Evolutionary conservation across 1,140 invertebrate species (phyloP).

Genomic region (Achatina immaculata): DNA sequence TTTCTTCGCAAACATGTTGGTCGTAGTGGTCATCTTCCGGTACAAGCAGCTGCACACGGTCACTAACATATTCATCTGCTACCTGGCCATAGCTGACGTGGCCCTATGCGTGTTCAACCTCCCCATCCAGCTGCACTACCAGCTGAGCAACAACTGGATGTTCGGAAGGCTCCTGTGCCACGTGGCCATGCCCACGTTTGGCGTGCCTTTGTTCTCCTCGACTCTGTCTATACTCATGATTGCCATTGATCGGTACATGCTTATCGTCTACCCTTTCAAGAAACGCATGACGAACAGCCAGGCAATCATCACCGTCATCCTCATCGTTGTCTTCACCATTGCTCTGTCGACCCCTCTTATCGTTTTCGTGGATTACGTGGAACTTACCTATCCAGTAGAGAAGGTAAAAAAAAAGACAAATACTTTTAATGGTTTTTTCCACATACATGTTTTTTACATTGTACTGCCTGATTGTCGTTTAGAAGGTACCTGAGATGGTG

Average conservation of each 20-base stretch:
- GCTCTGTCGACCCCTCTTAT: constrained; percentile 63
- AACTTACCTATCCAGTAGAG: constrained; percentile 45
- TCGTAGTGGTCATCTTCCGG: constrained; percentile 85
- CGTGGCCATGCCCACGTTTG: constrained; percentile 66
- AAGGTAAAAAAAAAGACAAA: constrained; percentile 45
- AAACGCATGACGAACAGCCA: constrained; percentile 56
- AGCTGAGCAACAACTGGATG: constrained; percentile 85
- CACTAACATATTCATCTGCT: constrained; percentile 97
- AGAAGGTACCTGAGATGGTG: too few relatives aligned
- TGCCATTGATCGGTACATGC: constrained; percentile 79
- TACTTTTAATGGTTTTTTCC: too few relatives aligned
- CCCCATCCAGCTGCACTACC: constrained; percentile 81
- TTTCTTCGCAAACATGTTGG: constrained; percentile 85
- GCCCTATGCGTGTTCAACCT: constrained; percentile 91
- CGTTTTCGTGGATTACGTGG: constrained; percentile 46
- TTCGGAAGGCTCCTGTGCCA: constrained; percentile 75
- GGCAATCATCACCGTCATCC: constrained; percentile 54
- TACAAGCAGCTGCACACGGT: constrained; percentile 96
- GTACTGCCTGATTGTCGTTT: too few relatives aligned
- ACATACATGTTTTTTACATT: too few relatives aligned
- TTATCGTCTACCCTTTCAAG: constrained; percentile 76
- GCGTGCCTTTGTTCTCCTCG: constrained; percentile 79
- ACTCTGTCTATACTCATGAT: constrained; percentile 81
- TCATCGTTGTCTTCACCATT: constrained; percentile 58
- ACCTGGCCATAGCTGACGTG: constrained; percentile 95